phyloP scores from a whole-genome alignment of 2,113 vertebrate species.

The Periophthalmus modestus region DNA sequence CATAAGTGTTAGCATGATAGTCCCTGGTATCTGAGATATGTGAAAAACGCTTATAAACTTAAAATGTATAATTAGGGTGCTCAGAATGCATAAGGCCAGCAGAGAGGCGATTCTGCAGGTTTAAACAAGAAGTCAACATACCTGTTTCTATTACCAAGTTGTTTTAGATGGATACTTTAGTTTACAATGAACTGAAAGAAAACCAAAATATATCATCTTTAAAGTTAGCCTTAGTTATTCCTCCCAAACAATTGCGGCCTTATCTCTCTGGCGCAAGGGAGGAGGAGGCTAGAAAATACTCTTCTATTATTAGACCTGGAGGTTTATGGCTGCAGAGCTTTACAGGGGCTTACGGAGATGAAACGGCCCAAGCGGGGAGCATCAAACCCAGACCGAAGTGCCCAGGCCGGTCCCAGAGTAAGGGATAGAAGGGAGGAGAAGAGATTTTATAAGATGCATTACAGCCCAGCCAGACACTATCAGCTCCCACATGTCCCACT shows the following conservation, averaged over 20 bases:
- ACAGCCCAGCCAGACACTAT: slow-evolving; percentile 23
- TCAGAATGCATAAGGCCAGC: too few species aligned
- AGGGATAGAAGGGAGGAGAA: slow-evolving; percentile 33
- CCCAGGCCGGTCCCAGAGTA: slow-evolving; percentile 38
- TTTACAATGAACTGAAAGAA: too few species aligned
- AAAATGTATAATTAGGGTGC: too few species aligned
- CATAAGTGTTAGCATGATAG: too few species aligned
- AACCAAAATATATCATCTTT: not conserved
- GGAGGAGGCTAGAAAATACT: slow-evolving; percentile 66
- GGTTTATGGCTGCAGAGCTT: slow-evolving; percentile 70
- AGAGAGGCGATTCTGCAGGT: too few species aligned
- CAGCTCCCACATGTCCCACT: slow-evolving; percentile 6
- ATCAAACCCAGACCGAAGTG: slow-evolving; percentile 72
- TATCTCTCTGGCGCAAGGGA: slow-evolving; percentile 71
- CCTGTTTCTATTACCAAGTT: too few species aligned
- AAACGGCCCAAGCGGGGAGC: slow-evolving; percentile 77
- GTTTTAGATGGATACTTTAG: too few species aligned
- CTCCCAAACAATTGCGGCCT: slow-evolving; percentile 66
- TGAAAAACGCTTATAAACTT: too few species aligned
- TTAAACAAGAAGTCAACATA: too few species aligned
- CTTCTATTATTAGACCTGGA: slow-evolving; percentile 74
- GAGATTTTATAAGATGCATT: slow-evolving; percentile 30
- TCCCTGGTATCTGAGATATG: too few species aligned
- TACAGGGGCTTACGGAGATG: slow-evolving; percentile 75
- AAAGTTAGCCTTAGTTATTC: slow-evolving; percentile 34